Conservation (phyloP, 1,140 invertebrate species). For the Zaprionus camerounensis region DNA sequence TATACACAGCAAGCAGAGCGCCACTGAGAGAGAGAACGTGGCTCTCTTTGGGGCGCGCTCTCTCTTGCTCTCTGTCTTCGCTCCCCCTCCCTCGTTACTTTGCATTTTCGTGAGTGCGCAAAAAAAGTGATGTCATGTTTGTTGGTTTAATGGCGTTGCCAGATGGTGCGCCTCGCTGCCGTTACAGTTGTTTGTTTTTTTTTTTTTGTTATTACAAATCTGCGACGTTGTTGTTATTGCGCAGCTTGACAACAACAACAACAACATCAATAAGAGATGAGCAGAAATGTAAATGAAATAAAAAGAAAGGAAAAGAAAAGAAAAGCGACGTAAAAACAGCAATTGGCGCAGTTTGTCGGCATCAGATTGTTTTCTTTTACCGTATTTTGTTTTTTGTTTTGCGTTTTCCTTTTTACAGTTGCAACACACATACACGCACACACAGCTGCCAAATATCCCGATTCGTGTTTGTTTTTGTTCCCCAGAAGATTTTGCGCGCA, state of each 20-base stretch:
- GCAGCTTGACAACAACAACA: constrained; percentile 49
- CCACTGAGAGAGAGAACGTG: constrained; percentile 30
- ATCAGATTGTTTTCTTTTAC: constrained; percentile 32
- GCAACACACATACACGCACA: constrained; percentile 15
- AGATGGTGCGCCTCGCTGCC: constrained; percentile 57
- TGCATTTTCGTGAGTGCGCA: constrained; percentile 76
- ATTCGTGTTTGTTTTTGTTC: constrained; percentile 71
- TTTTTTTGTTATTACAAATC: constrained; percentile 42
- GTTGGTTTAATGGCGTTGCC: constrained; percentile 73
- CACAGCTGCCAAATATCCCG: constrained; percentile 71
- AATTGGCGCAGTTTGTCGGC: constrained; percentile 43
- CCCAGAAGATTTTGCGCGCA: constrained; percentile 43
- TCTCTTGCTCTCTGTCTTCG: constrained; percentile 1
- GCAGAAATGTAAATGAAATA: constrained; percentile 5
- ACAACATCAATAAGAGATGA: constrained; percentile 13
- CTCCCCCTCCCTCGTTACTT: constrained; percentile 53
- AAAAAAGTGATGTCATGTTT: constrained; percentile 82
- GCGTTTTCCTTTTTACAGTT: background rate
- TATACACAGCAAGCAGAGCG: constrained; percentile 24
- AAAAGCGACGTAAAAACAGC: constrained; percentile 32
- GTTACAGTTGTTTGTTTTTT: constrained; percentile 59
- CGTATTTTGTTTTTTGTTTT: constrained; percentile 10
- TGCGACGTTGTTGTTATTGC: constrained; percentile 46
- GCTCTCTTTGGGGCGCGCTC: constrained; percentile 3
- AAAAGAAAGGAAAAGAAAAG: constrained; percentile 7